These are phyloP conservation scores for Platyrinchus mystaceus DNA, from an alignment of 2,797 vertebrate species.

Conservation along the genomic window DNA sequence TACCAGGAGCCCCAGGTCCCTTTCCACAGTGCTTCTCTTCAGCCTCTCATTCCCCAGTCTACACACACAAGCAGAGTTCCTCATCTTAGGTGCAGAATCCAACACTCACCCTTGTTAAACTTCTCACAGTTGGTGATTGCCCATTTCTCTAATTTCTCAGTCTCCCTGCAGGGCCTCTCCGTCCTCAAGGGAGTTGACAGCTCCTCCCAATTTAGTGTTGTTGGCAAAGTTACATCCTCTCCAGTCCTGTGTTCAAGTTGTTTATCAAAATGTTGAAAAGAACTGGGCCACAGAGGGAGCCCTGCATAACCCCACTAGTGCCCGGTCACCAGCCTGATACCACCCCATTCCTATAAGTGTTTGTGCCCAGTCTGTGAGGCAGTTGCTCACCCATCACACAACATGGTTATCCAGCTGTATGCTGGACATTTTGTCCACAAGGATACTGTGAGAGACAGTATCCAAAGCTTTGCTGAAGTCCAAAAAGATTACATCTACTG, in stretches of 20 bases:
- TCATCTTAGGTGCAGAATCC: background rate
- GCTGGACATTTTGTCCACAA: background rate
- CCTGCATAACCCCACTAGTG: background rate
- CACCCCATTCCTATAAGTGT: background rate
- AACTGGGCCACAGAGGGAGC: background rate
- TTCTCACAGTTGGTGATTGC: background rate
- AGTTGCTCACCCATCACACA: accelerated
- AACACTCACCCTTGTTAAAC: background rate
- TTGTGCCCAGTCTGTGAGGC: accelerated
- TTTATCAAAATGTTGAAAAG: background rate
- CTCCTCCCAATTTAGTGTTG: background rate
- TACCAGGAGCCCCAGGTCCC: background rate
- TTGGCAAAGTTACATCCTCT: background rate
- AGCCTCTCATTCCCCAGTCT: background rate
- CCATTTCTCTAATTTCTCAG: background rate
- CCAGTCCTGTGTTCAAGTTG: background rate
- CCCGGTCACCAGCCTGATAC: background rate
- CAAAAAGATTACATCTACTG: background rate
- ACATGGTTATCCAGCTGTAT: background rate
- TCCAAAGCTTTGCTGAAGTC: background rate
- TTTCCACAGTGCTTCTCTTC: background rate
- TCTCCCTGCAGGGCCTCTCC: background rate
- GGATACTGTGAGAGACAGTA: background rate
- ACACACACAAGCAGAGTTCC: accelerated
- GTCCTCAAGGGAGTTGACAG: background rate